These are phyloP conservation scores for Xyrauchen texanus DNA, from an alignment of 2,113 vertebrate species.

Conservation along the genomic window DNA sequence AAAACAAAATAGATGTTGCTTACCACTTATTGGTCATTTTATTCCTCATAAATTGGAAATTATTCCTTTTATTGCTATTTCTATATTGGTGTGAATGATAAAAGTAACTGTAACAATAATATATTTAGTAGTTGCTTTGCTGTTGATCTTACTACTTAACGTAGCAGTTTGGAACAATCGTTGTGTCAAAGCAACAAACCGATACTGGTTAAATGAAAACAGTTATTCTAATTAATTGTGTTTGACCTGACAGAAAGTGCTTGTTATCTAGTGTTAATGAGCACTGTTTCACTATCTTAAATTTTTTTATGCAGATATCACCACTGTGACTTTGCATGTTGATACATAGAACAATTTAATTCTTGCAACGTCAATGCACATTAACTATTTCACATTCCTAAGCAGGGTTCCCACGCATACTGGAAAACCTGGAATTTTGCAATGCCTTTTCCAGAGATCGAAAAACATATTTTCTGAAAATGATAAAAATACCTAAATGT, in stretches of 20 bases:
- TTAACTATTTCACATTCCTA: too few relatives aligned
- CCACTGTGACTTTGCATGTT: not conserved
- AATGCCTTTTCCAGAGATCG: too few relatives aligned
- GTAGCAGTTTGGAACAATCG: too few relatives aligned
- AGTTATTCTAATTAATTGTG: not conserved
- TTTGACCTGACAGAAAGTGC: not conserved
- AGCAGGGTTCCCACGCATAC: too few relatives aligned
- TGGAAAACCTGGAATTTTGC: too few relatives aligned
- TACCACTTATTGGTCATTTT: conserved; percentile 1
- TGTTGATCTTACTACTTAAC: not conserved
- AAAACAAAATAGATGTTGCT: conserved; percentile 15
- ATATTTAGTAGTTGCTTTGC: not conserved
- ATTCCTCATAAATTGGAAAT: not conserved
- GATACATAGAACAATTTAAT: not conserved
- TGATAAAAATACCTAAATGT: too few relatives aligned
- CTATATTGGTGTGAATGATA: not conserved
- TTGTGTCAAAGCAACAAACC: not conserved
- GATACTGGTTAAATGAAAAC: too few relatives aligned
- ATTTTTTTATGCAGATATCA: not conserved
- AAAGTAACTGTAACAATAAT: not conserved
- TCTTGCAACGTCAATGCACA: not conserved
- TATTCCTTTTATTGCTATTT: not conserved
- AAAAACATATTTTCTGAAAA: too few relatives aligned
- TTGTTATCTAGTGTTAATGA: not conserved
- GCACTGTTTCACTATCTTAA: not conserved